A percentile compares a stretch with the other conserved stretches of the same genome.
phyloP scores from a whole-genome alignment of 2,888 invertebrate species.

The Xiphydria camelus region DNA sequence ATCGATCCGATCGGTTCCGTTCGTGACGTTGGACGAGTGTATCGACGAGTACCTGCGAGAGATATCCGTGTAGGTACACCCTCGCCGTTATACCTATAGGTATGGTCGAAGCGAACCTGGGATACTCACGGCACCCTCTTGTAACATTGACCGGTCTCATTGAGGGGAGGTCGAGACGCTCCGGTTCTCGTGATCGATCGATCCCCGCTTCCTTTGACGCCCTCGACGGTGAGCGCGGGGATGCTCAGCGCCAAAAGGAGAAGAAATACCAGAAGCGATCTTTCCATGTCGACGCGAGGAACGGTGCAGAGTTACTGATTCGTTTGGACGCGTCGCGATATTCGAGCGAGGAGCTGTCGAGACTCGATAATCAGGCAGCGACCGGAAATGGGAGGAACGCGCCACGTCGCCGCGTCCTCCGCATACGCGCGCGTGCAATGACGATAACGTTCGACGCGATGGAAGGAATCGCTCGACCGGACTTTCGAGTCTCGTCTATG shows the following conservation, averaged over 20 bases:
- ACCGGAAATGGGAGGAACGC: too few species aligned
- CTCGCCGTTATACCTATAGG: too few species aligned
- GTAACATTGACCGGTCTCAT: conserved; percentile 63
- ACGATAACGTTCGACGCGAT: too few species aligned
- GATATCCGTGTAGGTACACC: too few species aligned
- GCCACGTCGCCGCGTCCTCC: too few species aligned
- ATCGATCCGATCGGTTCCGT: neutral
- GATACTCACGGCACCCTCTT: conserved; percentile 70
- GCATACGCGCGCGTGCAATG: too few species aligned
- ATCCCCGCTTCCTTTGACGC: conserved; percentile 38
- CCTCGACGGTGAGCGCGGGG: conserved; percentile 28
- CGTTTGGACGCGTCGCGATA: conserved; percentile 1
- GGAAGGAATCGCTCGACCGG: too few species aligned
- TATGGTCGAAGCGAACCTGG: neutral
- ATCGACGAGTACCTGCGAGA: conserved; percentile 8
- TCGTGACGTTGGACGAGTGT: conserved; percentile 6
- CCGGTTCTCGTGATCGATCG: conserved; percentile 6
- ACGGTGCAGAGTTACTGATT: conserved; percentile 33
- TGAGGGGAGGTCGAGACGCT: conserved; percentile 25
- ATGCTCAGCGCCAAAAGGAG: conserved; percentile 25
- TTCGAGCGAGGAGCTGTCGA: too few species aligned
- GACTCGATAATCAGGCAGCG: too few species aligned
- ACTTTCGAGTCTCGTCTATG: too few species aligned
- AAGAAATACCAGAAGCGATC: conserved; percentile 20
- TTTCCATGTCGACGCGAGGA: conserved; percentile 39